Base-by-base conservation (phyloP, 2,797 vertebrate genomes). In the Passerculus sandwichensis region DNA sequence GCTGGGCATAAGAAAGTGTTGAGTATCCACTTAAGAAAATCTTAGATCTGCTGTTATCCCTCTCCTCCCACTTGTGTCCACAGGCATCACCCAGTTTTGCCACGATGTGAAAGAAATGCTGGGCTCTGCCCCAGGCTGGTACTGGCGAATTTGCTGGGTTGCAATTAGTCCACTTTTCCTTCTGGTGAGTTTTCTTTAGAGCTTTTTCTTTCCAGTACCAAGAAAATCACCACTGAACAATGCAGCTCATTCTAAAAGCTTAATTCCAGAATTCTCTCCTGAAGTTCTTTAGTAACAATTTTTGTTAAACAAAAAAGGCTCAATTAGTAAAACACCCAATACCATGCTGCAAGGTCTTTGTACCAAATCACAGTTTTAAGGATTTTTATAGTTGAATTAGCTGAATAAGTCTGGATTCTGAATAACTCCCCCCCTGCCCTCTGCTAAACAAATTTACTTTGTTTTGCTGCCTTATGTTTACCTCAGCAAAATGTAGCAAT, bases 71-170 rank as follows among this genome's bases (percentile, higher is more conserved):
- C 42, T 13, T 92, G 53, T 50, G 76, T 47, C 80, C 97, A 54
- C 92, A 99, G 99, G 99, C n/a, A 98, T 99, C 93, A 98, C 97
- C 60, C 99, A 99, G 85, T 99, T 99, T 96, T 99, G 99, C 96
- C 98, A 98, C 1, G 99, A 99, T 6, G 86, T 99, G 96, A 98
- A 99, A 57, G 95, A 98, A 92, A 99, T 99, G 99, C 97, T 99
- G 6, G 99, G 99, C 81, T 99, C 99, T 97, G 98, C 98, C 95
- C 99, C 99, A 1, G 99, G 99, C 47, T 98, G 97, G 97, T 99
- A 99, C 97, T 99, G 99, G 99, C 97, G 98, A 96, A 94, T 99
- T 88, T 99, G 99, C 97, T 99, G 99, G 99, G 98, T 98, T 15
- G 98, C 98, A 88, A 98, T 99, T 96, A 99, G 99, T 94, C 99